Evolutionary conservation across 2,113 vertebrate genomes (phyloP).

Genomic region (Gopherus flavomarginatus): DNA sequence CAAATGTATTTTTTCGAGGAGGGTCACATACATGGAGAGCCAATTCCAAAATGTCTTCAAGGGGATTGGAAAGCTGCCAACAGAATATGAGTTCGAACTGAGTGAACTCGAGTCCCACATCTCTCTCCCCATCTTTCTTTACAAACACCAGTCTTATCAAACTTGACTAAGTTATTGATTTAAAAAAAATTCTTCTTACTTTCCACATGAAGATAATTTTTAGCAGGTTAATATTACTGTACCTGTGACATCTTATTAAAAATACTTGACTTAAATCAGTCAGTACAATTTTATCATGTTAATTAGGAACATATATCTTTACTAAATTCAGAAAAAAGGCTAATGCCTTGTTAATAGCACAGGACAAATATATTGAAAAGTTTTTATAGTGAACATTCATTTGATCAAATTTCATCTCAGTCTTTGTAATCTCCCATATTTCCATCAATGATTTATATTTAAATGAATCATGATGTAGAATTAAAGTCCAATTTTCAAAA

Average conservation of each 20-base stretch:
- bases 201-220: background rate
- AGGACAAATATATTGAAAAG: background rate
- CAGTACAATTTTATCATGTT: background rate
- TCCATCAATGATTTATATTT: accelerated
- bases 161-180: background rate
- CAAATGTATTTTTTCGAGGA: background rate
- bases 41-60: background rate
- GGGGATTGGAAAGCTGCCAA: background rate
- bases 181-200: background rate
- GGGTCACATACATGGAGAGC: background rate
- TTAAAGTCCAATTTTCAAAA: accelerated
- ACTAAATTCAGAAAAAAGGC: background rate
- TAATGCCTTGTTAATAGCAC: background rate
- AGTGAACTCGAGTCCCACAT: background rate
- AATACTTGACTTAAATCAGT: background rate
- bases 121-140: background rate
- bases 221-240: background rate
- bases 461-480: background rate
- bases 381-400: background rate
- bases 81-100: background rate
- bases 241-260: background rate
- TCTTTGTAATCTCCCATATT: background rate
- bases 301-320: background rate
- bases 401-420: background rate
- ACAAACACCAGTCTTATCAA: background rate